Percentiles rank a stretch among this genome's conserved stretches.
Conservation (phyloP, 2,797 vertebrate species). For the Pseudomugil gertrudae region DNA sequence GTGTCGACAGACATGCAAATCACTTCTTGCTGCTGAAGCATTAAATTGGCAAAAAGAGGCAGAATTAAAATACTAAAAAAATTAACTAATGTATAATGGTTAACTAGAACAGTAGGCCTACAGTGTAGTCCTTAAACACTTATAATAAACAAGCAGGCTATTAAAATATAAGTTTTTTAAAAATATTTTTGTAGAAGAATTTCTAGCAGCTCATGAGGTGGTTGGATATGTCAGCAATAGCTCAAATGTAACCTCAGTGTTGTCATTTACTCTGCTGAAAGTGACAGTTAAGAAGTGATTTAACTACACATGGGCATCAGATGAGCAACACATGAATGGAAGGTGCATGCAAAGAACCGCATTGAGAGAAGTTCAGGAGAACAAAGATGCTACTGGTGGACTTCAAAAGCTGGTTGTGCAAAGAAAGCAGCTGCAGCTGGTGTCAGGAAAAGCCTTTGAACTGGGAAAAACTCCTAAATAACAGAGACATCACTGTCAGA, state of each 20-base stretch:
- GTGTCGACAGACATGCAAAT: constrained; percentile 26
- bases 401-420: constrained; percentile 10
- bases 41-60: constrained; percentile 41
- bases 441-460: constrained; percentile 14
- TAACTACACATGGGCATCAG: neutral
- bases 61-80: neutral
- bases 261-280: neutral
- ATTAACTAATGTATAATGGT: neutral
- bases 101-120: neutral
- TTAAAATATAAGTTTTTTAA: too few species aligned
- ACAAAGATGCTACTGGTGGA: constrained; percentile 3
- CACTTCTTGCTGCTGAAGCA: constrained; percentile 39
- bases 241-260: neutral
- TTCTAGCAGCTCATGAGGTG: too few species aligned
- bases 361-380: neutral
- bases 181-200: too few species aligned
- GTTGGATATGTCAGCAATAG: too few species aligned
- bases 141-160: neutral
- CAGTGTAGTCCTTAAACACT: neutral
- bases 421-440: neutral
- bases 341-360: neutral
- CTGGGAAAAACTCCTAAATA: neutral
- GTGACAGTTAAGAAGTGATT: neutral
- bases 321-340: neutral
- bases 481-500: neutral